Percentiles rank a stretch among this genome's conserved stretches.
phyloP scores from a whole-genome alignment of 64 coral and sea anemone species.

The Dendronephthya gigantea region DNA sequence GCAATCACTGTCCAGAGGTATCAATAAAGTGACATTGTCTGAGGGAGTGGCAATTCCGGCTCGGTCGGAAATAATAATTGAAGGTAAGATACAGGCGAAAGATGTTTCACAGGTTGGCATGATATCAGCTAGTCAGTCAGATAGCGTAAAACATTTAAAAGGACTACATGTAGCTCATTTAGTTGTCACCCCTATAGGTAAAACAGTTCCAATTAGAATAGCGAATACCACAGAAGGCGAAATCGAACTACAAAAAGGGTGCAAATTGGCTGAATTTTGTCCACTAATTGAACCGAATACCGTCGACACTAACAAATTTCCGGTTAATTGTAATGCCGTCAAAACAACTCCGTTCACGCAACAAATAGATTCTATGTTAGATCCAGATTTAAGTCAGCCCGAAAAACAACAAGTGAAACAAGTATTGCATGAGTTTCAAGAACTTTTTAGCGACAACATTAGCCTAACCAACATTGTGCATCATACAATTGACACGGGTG shows the following conservation, averaged over 20 bases:
- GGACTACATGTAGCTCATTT: no score
- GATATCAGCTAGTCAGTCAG: not conserved
- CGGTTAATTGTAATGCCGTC: slow-evolving; percentile 1
- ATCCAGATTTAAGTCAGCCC: not conserved
- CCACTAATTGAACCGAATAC: not conserved
- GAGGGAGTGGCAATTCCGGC: not conserved
- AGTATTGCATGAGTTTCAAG: not conserved
- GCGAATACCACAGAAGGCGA: not conserved
- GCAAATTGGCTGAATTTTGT: not conserved
- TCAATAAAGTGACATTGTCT: not conserved
- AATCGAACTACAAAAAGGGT: not conserved
- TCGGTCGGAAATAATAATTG: not conserved
- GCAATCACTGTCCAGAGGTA: no score
- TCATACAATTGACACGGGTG: not conserved
- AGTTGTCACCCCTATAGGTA: not conserved
- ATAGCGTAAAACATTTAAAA: no score
- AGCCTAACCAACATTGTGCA: no score
- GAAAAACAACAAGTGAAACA: not conserved
- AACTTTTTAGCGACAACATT: not conserved
- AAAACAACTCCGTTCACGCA: not conserved
- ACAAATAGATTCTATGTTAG: not conserved
- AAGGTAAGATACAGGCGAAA: slow-evolving; percentile 4
- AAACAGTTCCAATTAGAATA: not conserved
- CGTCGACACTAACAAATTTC: not conserved
- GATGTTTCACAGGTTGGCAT: not conserved